phyloP scores from a whole-genome alignment of 2,113 vertebrate genomes.

The Callocephalon fimbriatum region DNA sequence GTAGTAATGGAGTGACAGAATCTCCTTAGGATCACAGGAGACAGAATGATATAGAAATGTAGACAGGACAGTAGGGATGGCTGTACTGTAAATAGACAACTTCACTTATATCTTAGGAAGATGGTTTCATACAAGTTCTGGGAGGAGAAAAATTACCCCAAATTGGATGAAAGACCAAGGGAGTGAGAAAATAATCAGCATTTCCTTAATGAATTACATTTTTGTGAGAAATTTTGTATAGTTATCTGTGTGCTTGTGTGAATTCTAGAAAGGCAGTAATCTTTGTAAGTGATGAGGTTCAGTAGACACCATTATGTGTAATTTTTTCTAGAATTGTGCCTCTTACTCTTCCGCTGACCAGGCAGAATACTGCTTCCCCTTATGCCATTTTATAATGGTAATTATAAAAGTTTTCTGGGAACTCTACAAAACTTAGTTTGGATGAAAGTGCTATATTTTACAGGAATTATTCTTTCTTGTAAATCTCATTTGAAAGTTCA shows the following conservation, averaged over 20 bases:
- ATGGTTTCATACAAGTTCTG: background rate
- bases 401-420: slow-evolving; percentile 51
- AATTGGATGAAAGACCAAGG: background rate
- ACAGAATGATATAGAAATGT: background rate
- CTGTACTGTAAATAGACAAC: rapidly evolving
- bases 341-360: background rate
- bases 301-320: background rate
- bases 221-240: background rate
- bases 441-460: slow-evolving; percentile 48
- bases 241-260: background rate
- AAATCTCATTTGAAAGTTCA: slow-evolving; percentile 46
- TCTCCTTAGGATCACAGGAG: background rate
- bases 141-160: background rate
- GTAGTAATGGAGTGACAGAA: background rate
- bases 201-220: background rate
- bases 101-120: background rate
- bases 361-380: background rate
- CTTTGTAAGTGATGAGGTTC: background rate
- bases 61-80: background rate
- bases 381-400: background rate
- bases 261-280: background rate
- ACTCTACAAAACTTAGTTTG: slow-evolving; percentile 1
- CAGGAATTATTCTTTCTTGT: slow-evolving; percentile 53
- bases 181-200: background rate
- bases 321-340: background rate